Percentiles rank a stretch among this genome's conserved stretches.
phyloP scores from a whole-genome alignment of 1,140 invertebrate species.

The Eueides isabella region DNA sequence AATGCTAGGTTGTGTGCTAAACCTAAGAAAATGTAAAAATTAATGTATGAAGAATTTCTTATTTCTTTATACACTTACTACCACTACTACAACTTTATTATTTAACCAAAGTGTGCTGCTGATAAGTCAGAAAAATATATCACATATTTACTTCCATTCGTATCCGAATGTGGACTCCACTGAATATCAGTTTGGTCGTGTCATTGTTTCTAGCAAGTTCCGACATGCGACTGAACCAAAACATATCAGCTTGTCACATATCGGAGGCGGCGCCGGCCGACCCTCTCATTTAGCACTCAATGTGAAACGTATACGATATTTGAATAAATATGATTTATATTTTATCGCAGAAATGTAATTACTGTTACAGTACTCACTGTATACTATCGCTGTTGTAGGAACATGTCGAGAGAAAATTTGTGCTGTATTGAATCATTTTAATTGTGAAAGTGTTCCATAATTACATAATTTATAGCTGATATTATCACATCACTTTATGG shows the following conservation, averaged over 20 bases:
- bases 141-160: background rate
- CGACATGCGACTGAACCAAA: constrained; percentile 49
- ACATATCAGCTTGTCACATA: constrained; percentile 57
- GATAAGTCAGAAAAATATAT: background rate
- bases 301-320: constrained; percentile 32
- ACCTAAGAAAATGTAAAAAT: too few relatives aligned
- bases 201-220: constrained; percentile 53
- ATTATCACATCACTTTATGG: background rate
- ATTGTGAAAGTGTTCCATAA: too few relatives aligned
- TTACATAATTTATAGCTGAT: too few relatives aligned
- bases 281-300: constrained; percentile 33
- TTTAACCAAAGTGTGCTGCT: background rate
- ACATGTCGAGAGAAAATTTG: too few relatives aligned
- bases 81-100: too few relatives aligned
- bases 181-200: constrained; percentile 47
- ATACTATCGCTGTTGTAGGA: too few relatives aligned
- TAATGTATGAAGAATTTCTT: too few relatives aligned
- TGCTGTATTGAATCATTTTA: too few relatives aligned
- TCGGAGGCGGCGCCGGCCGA: constrained; percentile 44
- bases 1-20: too few relatives aligned
- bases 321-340: background rate
- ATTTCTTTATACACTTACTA: too few relatives aligned
- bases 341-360: background rate
- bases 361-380: background rate
- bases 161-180: background rate